phyloP scores from a whole-genome alignment of 2,888 invertebrate genomes.

The Pyrrhia umbra region DNA sequence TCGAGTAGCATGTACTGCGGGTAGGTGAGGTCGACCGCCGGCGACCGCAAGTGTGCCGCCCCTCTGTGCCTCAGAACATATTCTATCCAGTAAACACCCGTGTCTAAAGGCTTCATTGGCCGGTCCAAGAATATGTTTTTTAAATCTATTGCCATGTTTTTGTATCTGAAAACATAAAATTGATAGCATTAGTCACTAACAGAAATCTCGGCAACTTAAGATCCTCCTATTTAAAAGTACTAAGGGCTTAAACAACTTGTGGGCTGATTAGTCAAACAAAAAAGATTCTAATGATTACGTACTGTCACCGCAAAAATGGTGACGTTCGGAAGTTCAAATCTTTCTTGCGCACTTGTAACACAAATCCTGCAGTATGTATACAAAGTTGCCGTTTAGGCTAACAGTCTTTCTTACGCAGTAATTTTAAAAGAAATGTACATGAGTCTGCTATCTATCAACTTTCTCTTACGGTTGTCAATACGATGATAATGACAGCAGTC shows the following conservation, averaged over 20 bases:
- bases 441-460: constrained; percentile 7
- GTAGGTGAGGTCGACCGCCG: constrained; percentile 84
- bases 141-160: constrained; percentile 84
- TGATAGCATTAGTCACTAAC: constrained; percentile 10
- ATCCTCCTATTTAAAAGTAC: no score
- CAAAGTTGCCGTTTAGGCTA: not conserved
- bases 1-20: constrained; percentile 86
- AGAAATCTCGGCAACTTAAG: no score
- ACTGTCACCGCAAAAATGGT: not conserved
- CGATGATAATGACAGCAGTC: constrained; percentile 33
- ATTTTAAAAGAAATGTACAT: not conserved
- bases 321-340: no score
- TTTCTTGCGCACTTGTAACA: no score
- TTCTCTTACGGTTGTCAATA: constrained; percentile 26
- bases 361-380: no score
- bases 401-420: not conserved
- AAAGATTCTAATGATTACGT: no score
- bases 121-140: constrained; percentile 90
- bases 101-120: constrained; percentile 90
- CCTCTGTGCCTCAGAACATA: constrained; percentile 91
- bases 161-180: constrained; percentile 82
- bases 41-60: constrained; percentile 87
- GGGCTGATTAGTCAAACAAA: no score
- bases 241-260: no score
- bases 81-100: constrained; percentile 92